A percentile compares a stretch with the other conserved stretches of the same genome.
Conservation (phyloP, 2,888 invertebrate genomes). For the Trachelus troglodyta region DNA sequence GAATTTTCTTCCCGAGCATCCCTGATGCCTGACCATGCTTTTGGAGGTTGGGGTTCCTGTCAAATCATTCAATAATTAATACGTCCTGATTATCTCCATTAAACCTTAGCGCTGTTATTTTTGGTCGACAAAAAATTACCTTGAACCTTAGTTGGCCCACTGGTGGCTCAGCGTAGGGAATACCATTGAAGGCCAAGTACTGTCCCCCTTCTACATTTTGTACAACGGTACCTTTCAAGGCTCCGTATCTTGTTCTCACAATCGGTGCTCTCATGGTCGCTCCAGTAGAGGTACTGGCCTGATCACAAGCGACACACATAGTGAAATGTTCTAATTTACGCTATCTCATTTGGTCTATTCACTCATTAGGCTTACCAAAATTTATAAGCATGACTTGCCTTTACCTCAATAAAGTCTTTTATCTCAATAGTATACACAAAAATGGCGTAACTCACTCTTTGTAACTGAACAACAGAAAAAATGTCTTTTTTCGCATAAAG, state of each 20-base stretch:
- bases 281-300: slow-evolving; percentile 10
- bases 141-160: slow-evolving; percentile 60
- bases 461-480: too few relatives aligned
- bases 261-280: slow-evolving; percentile 38
- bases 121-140: slow-evolving; percentile 38
- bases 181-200: slow-evolving; percentile 57
- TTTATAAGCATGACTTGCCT: too few relatives aligned
- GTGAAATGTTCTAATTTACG: background rate
- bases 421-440: too few relatives aligned
- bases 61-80: background rate
- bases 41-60: slow-evolving; percentile 37
- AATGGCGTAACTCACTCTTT: too few relatives aligned
- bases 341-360: too few relatives aligned
- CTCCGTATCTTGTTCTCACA: slow-evolving; percentile 53
- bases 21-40: slow-evolving; percentile 35
- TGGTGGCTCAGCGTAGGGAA: slow-evolving; percentile 64
- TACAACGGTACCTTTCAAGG: slow-evolving; percentile 48
- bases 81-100: too few relatives aligned
- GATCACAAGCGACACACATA: background rate
- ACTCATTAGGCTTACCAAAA: too few relatives aligned
- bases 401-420: too few relatives aligned
- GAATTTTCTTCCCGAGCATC: slow-evolving; percentile 20
- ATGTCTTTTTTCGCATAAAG: too few relatives aligned
- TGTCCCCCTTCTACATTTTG: slow-evolving; percentile 43
- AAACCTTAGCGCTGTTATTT: too few relatives aligned